Conservation (phyloP, 1,140 invertebrate species). For the Hylaeus anthracinus region DNA sequence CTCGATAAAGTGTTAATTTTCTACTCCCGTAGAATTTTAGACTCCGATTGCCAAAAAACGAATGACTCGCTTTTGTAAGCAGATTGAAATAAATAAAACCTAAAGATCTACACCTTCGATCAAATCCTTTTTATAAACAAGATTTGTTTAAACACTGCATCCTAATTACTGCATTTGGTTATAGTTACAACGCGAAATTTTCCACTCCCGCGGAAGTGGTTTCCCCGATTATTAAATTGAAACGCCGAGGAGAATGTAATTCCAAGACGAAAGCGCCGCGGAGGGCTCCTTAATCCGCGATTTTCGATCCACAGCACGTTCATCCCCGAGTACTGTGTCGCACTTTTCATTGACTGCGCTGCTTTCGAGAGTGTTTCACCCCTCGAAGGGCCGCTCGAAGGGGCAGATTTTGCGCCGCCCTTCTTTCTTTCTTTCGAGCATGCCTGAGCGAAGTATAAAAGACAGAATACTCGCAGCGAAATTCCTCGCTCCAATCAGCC, state of each 20-base stretch:
- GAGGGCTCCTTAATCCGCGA: neutral
- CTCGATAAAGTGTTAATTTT: no score
- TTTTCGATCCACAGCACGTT: slow-evolving; percentile 17
- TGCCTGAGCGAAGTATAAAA: neutral
- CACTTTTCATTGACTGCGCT: slow-evolving; percentile 52
- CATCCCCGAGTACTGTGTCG: slow-evolving; percentile 1
- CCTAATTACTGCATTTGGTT: neutral
- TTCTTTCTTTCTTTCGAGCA: slow-evolving; percentile 29
- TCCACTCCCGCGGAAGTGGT: neutral
- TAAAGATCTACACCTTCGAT: no score
- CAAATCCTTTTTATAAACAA: no score
- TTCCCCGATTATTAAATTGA: neutral
- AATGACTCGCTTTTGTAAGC: no score
- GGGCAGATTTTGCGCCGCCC: slow-evolving; percentile 42
- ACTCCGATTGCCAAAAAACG: no score
- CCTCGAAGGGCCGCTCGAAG: slow-evolving; percentile 46
- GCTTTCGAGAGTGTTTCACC: slow-evolving; percentile 43
- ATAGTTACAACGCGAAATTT: neutral
- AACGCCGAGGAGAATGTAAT: neutral
- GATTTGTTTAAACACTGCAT: neutral
- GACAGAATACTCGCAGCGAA: neutral
- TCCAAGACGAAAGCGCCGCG: neutral
- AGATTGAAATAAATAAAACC: no score
- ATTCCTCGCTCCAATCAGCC: slow-evolving; percentile 1
- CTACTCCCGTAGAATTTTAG: no score